These are phyloP conservation scores for Brachionus rotundiformis DNA, from an alignment of 1,140 invertebrate species.

Conservation along the genomic window DNA sequence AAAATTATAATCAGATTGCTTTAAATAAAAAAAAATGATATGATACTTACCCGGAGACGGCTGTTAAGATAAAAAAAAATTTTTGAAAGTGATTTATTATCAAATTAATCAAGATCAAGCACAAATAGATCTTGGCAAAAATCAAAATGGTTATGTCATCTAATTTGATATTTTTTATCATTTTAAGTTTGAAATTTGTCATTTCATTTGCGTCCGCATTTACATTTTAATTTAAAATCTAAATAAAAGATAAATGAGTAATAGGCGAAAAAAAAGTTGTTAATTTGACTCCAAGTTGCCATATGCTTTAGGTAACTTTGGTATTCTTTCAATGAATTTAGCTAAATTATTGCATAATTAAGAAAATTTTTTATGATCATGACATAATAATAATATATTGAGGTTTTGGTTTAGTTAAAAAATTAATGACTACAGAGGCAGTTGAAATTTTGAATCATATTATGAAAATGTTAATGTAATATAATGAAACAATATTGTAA, in stretches of 20 bases:
- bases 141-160: background rate
- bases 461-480: conserved; percentile 19
- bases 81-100: background rate
- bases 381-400: conserved; percentile 12
- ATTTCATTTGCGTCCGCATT: background rate
- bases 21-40: no score
- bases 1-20: background rate
- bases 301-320: conserved; percentile 7
- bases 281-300: background rate
- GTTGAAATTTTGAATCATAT: conserved; percentile 12
- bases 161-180: background rate
- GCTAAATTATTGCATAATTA: background rate
- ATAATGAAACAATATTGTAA: background rate
- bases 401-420: background rate
- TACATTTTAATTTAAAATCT: background rate
- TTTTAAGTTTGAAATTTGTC: background rate
- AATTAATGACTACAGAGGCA: conserved; percentile 2
- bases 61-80: background rate
- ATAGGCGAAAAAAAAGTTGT: background rate
- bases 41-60: background rate
- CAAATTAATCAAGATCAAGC: background rate
- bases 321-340: conserved; percentile 13
- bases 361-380: conserved; percentile 43
- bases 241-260: conserved; percentile 3
- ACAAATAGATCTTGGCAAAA: background rate